Evolutionary conservation across 2,113 vertebrate species (phyloP), one percentile per base, ranked within the genome.

Genomic region (Ophthalmolycus amberensis): DNA sequence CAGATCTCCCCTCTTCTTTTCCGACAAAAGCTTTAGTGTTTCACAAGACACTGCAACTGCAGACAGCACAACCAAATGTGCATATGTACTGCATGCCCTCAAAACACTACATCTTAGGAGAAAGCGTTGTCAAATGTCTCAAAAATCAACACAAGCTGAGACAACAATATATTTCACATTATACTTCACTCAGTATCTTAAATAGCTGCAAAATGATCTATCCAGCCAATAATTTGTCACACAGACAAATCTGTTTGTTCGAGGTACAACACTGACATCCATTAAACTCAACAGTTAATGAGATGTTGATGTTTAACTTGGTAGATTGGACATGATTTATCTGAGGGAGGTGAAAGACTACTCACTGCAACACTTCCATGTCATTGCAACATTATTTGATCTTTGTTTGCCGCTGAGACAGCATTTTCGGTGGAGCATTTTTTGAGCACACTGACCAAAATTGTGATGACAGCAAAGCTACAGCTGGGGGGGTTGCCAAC

Each of bases 401-500:
- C 20, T 80, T n/a, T 75, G 44, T 65, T 69, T 46, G 3, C 16
- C 6, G 22, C n/a, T 44, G 42, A 78, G 32, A 3, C 69, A 1
- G 38, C 44, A 27, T 69, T 74, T 34, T 54, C 20, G 0, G 27
- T 38, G 54, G 38, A 82, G 50, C 48, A 44, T 71, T 63, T 73
- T 73, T 27, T 67, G 16, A 74, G 70, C 68, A 50, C 14, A 40
- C 52, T 82, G 75, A 77, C 60, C 60, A 77, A 75, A 84, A 80
- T 86, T 34, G 62, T 75, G 40, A 75, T 80, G 78, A 80, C 73
- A 86, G 81, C 79, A 42, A 73, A 77, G 75, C 64, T 42, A 37
- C 64, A 77, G 78, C 71, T 77, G 68, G 7, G 46, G 25, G 46
- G 68, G 50, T 20, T 52, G 27, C 68, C 60, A 75, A 14, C 68